A percentile compares a stretch with the other conserved stretches of the same genome.
phyloP scores from a whole-genome alignment of 2,888 invertebrate species.

The Torymus texanus region DNA sequence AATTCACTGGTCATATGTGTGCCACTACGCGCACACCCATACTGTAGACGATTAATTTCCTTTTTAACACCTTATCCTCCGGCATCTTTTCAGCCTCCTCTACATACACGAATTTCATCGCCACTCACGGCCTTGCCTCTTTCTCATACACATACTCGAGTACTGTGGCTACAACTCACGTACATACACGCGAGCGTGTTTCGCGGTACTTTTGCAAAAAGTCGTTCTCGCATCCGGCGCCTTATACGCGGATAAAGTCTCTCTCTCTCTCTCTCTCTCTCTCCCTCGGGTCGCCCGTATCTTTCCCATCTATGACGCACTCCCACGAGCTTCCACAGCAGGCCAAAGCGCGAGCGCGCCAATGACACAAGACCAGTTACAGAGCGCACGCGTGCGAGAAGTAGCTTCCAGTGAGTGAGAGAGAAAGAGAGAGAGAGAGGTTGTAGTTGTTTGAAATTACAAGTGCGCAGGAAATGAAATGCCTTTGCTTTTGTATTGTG shows the following conservation, averaged over 20 bases:
- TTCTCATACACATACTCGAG: not conserved
- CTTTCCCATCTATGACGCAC: conserved; percentile 57
- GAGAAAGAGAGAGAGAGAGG: not conserved
- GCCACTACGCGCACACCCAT: too few species aligned
- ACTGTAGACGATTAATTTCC: too few species aligned
- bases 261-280: conserved; percentile 35
- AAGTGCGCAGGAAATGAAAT: not conserved
- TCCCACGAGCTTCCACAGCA: conserved; percentile 44
- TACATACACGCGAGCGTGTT: not conserved
- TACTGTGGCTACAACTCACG: not conserved
- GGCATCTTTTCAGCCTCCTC: too few species aligned
- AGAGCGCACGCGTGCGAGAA: not conserved
- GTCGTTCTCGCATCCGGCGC: conserved; percentile 50
- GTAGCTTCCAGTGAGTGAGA: not conserved
- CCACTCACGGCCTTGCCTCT: not conserved
- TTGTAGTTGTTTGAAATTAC: too few species aligned
- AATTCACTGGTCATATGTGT: too few species aligned
- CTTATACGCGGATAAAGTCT: conserved; percentile 37
- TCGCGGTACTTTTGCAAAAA: conserved; percentile 49
- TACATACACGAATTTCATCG: too few species aligned
- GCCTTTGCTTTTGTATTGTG: too few species aligned
- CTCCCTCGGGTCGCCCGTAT: conserved; percentile 48
- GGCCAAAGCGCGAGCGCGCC: conserved; percentile 12
- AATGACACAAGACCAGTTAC: conserved; percentile 22
- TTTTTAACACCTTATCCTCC: too few species aligned